These are phyloP conservation scores for Rousettus madagascariensis DNA, from an alignment of 2,797 vertebrate genomes.

Conservation along the genomic window DNA sequence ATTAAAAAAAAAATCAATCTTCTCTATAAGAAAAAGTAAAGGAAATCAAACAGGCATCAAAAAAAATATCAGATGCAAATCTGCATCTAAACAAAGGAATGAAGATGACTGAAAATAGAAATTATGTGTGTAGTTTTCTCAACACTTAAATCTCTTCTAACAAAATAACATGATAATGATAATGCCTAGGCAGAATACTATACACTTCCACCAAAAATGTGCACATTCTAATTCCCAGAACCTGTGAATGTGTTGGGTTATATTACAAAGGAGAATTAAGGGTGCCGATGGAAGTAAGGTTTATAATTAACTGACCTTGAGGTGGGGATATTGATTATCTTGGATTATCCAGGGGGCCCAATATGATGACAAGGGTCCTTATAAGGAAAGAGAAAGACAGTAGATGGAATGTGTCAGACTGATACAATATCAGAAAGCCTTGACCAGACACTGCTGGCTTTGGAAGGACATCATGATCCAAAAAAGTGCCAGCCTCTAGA, in stretches of 20 bases:
- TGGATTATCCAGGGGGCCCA: not conserved
- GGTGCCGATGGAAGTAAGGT: not conserved
- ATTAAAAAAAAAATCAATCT: not conserved
- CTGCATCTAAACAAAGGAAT: slow-evolving; percentile 1
- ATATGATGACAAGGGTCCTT: not conserved
- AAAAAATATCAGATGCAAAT: not conserved
- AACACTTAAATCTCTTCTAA: not conserved
- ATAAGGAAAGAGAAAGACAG: not conserved
- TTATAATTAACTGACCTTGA: not conserved
- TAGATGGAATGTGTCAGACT: not conserved
- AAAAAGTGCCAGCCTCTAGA: not conserved
- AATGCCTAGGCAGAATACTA: not conserved
- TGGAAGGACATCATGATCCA: not conserved
- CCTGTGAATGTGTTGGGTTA: not conserved
- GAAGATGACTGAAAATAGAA: not conserved
- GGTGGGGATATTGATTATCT: not conserved
- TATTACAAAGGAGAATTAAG: not conserved
- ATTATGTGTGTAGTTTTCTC: not conserved
- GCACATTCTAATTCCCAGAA: not conserved
- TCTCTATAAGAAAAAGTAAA: not conserved
- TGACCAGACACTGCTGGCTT: not conserved
- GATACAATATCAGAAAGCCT: not conserved
- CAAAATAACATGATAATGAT: too few relatives aligned
- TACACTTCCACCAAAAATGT: not conserved
- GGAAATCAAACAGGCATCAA: not conserved